A percentile compares a stretch with the other conserved stretches of the same genome.
phyloP scores from a whole-genome alignment of 1,140 invertebrate species.

The Drosophila suzukii region DNA sequence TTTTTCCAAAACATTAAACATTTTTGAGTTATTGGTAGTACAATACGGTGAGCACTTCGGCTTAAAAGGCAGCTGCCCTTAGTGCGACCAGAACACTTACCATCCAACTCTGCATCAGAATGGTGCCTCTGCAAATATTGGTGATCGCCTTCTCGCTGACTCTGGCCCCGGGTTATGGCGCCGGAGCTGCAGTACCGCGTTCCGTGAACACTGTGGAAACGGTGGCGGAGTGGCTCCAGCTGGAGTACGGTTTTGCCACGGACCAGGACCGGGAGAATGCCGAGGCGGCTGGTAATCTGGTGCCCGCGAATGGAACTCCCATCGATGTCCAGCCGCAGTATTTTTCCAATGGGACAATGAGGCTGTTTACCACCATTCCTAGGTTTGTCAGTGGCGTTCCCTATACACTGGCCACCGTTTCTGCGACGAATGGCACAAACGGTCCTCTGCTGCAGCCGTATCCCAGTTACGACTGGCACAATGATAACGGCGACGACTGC shows the following conservation, averaged over 20 bases:
- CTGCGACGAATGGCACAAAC: conserved; percentile 54
- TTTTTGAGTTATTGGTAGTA: conserved; percentile 20
- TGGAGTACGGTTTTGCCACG: conserved; percentile 88
- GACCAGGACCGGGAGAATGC: conserved; percentile 85
- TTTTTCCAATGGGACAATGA: too few relatives aligned
- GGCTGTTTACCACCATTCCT: too few relatives aligned
- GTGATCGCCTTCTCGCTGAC: conserved; percentile 20
- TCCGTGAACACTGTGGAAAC: conserved; percentile 49
- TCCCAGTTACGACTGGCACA: conserved; percentile 86
- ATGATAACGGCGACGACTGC: conserved; percentile 85
- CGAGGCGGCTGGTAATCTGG: conserved; percentile 59
- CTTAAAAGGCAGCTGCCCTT: conserved; percentile 27
- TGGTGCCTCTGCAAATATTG: conserved; percentile 35
- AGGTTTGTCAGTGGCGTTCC: conserved; percentile 76
- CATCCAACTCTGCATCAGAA: conserved; percentile 22
- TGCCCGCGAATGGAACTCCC: too few relatives aligned
- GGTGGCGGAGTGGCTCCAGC: conserved; percentile 85
- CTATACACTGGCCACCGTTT: conserved; percentile 87
- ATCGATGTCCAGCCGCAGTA: too few relatives aligned
- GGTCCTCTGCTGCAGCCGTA: conserved; percentile 85
- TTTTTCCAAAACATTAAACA: conserved; percentile 25
- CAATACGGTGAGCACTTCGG: conserved; percentile 10
- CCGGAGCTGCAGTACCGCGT: neutral
- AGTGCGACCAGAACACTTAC: conserved; percentile 28
- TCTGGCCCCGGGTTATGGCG: conserved; percentile 21